phyloP scores from a whole-genome alignment of 1,140 invertebrate species.

The Meteorus sp. region DNA sequence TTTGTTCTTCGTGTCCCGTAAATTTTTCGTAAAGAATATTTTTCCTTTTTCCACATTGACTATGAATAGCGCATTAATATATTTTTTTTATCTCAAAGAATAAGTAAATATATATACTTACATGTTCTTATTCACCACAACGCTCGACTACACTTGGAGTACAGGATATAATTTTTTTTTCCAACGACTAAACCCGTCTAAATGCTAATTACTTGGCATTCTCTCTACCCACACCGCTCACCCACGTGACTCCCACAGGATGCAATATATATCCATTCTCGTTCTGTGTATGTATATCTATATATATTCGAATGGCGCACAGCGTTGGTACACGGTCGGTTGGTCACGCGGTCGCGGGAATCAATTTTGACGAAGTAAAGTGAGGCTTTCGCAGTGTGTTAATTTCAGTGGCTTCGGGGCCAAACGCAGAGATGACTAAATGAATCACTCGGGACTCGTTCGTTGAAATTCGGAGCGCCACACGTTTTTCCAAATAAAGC shows the following conservation, averaged over 20 bases:
- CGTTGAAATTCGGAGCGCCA: slow-evolving; percentile 12
- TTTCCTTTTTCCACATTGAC: too few species aligned
- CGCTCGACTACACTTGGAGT: background rate
- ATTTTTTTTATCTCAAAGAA: too few species aligned
- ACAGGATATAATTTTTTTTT: background rate
- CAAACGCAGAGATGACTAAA: slow-evolving; percentile 5
- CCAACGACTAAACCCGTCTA: slow-evolving; percentile 29
- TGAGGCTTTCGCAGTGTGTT: slow-evolving; percentile 17
- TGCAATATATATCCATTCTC: slow-evolving; percentile 16
- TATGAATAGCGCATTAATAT: too few species aligned
- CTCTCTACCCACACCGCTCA: slow-evolving; percentile 11
- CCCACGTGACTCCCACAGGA: background rate
- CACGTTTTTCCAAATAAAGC: slow-evolving; percentile 32
- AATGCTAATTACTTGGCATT: slow-evolving; percentile 35
- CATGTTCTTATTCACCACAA: too few species aligned
- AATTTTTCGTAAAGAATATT: too few species aligned
- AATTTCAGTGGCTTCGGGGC: slow-evolving; percentile 16
- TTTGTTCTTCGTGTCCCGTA: too few species aligned
- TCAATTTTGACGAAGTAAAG: slow-evolving; percentile 21
- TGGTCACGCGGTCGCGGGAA: slow-evolving; percentile 4
- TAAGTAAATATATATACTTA: too few species aligned
- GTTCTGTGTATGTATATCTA: background rate
- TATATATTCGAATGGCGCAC: too few species aligned
- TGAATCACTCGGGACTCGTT: slow-evolving; percentile 25
- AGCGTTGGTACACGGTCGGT: background rate